Conservation (phyloP, 2,888 invertebrate genomes). For the Erpobdella octoculata region DNA sequence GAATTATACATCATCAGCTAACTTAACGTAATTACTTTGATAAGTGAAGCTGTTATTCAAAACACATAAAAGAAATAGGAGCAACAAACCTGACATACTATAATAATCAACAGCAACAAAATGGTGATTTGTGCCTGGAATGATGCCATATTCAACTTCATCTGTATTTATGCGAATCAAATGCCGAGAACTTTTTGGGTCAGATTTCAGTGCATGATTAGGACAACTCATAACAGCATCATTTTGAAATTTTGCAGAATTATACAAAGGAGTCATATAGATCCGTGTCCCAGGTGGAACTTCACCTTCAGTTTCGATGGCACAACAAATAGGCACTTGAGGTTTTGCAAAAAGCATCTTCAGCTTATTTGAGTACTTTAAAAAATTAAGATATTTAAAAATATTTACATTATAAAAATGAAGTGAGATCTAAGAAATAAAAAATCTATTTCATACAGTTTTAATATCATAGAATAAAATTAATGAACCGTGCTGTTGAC, state of each 20-base stretch:
- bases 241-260: neutral
- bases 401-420: too few relatives aligned
- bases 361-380: neutral
- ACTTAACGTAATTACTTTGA: neutral
- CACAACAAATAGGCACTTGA: neutral
- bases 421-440: too few relatives aligned
- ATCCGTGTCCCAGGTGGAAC: constrained; percentile 10
- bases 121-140: constrained; percentile 6
- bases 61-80: neutral
- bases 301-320: neutral
- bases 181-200: neutral
- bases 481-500: too few relatives aligned
- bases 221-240: constrained; percentile 14
- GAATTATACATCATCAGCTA: too few relatives aligned
- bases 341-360: neutral
- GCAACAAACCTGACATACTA: neutral
- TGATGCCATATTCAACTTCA: constrained; percentile 5
- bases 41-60: neutral
- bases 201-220: neutral
- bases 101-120: constrained; percentile 8
- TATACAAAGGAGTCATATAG: constrained; percentile 11
- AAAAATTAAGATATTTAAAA: neutral
- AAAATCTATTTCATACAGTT: too few relatives aligned
- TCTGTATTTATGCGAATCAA: neutral
- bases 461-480: too few relatives aligned